A percentile compares a stretch with the other conserved stretches of the same genome.
Conservation (phyloP, 1,140 invertebrate species). For the Hydropsyche tenuis region DNA sequence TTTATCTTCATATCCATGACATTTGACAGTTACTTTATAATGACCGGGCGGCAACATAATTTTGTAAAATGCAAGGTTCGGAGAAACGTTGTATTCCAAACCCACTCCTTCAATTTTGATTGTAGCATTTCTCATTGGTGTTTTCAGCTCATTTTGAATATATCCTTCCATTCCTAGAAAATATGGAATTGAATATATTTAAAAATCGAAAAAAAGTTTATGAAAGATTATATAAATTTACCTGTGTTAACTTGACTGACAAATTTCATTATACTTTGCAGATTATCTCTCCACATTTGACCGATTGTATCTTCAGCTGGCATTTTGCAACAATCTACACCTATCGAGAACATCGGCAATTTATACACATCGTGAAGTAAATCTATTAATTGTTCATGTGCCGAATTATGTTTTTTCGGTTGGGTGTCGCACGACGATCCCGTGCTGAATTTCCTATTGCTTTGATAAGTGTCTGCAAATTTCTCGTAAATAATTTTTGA, state of each 20-base stretch:
- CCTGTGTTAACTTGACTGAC: constrained; percentile 64
- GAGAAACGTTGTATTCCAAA: constrained; percentile 67
- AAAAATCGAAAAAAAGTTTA: constrained; percentile 2
- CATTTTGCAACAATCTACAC: constrained; percentile 80
- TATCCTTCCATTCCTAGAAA: constrained; percentile 73
- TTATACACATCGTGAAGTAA: constrained; percentile 64
- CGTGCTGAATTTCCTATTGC: constrained; percentile 52
- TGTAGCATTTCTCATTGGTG: constrained; percentile 73
- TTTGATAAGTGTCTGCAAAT: constrained; percentile 60
- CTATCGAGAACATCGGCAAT: constrained; percentile 66
- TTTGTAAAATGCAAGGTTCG: constrained; percentile 73
- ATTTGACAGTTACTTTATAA: constrained; percentile 67
- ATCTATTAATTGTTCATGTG: constrained; percentile 63
- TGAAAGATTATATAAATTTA: constrained; percentile 49
- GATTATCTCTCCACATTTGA: constrained; percentile 76
- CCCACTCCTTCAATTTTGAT: constrained; percentile 68
- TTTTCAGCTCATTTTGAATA: constrained; percentile 68
- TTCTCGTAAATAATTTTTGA: constrained; percentile 61
- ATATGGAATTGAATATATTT: not conserved
- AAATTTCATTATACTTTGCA: constrained; percentile 73
- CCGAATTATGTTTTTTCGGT: constrained; percentile 50
- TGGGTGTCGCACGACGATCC: constrained; percentile 42
- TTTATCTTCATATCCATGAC: constrained; percentile 65
- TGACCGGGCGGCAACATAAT: constrained; percentile 70
- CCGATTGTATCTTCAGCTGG: constrained; percentile 70